Conservation (phyloP, 2,797 vertebrate genomes). For the Dicrostonyx torquatus region DNA sequence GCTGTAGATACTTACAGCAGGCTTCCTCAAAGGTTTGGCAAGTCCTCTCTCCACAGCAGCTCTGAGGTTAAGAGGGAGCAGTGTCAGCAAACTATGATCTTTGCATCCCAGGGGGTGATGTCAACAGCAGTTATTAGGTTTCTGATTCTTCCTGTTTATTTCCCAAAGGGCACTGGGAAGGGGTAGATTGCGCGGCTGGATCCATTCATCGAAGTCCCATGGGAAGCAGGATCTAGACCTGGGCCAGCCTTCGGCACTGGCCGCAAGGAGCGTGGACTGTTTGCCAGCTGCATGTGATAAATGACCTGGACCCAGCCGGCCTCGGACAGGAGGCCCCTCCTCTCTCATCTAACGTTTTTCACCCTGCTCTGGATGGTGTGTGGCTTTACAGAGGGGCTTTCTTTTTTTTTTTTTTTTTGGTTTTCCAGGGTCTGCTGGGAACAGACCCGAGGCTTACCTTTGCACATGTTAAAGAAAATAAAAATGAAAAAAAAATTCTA, state of each 20-base stretch:
- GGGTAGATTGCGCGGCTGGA: slow-evolving; percentile 73
- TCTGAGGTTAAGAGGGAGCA: background rate
- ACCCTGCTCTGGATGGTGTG: slow-evolving; percentile 43
- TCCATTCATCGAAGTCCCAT: background rate
- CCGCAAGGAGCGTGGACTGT: slow-evolving; percentile 55
- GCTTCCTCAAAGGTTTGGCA: background rate
- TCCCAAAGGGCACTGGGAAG: slow-evolving; percentile 71
- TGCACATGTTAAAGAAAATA: slow-evolving; percentile 77
- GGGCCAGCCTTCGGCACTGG: slow-evolving; percentile 24
- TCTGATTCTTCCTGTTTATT: slow-evolving; percentile 64
- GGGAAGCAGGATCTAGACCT: slow-evolving; percentile 62
- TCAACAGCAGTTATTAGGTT: background rate
- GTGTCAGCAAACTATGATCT: background rate
- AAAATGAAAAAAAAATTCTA: slow-evolving; percentile 72
- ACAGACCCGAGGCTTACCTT: slow-evolving; percentile 72
- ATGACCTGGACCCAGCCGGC: slow-evolving; percentile 13
- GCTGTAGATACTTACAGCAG: too few species aligned
- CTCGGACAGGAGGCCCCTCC: slow-evolving; percentile 1
- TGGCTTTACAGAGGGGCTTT: slow-evolving; percentile 74
- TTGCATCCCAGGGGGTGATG: background rate
- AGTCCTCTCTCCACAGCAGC: accelerated
- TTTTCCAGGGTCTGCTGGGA: slow-evolving; percentile 70
- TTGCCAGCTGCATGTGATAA: slow-evolving; percentile 58
- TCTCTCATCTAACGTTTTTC: slow-evolving; percentile 50
- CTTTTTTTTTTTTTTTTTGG: slow-evolving; percentile 59